Evolutionary conservation across 2,888 invertebrate genomes (phyloP), one percentile per base, ranked within the genome.

Genomic region (Bellardia pandia): DNA sequence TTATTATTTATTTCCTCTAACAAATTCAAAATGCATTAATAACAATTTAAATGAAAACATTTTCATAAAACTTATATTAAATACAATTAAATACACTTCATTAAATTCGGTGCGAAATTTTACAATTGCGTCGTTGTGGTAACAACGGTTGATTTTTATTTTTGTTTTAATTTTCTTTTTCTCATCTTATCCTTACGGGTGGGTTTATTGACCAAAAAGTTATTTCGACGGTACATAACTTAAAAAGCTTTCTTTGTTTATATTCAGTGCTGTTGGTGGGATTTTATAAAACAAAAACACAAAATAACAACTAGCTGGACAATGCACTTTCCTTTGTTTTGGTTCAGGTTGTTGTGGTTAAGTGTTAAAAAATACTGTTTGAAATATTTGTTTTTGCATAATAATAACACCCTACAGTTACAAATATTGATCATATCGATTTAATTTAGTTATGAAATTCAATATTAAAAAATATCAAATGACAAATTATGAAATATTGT

Each of bases 301-400:
- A 58, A 85, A 37, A 64, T 60, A 40, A 56, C 33, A 85, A 37
- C 56, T 60, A 40, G 48, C 33, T 66, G 79, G 58, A 37, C 79
- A 58, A 66, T 76, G 71, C 66, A 79, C 76, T 76, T 80, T 79
- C 13, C 83, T 86, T 83, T 84, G 86, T 86, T 83, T 79, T 77
- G 72, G 11, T 30, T 77, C 75, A 72, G 68, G 53, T 82, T 68
- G 66, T 81, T 66, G 81, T 71, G 16, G 68, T 53, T 53, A 75
- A 78, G 71, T 74, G 64, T 14, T 37, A 69, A 23, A 48, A 16
- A 30, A 51, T 56, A 6, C 0, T 45, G 45, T 53, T 23, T 68
- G 23, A 23, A 23, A 33, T 30, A 72, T n/a, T 33, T 64, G 48
- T 13, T 30, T 33, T 68, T 60, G 56, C 30, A 51, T 30, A 37